Evolutionary conservation across 2,797 vertebrate species (phyloP), one percentile per base, ranked within the genome.

Genomic region (Otolemur crassicaudatus): DNA sequence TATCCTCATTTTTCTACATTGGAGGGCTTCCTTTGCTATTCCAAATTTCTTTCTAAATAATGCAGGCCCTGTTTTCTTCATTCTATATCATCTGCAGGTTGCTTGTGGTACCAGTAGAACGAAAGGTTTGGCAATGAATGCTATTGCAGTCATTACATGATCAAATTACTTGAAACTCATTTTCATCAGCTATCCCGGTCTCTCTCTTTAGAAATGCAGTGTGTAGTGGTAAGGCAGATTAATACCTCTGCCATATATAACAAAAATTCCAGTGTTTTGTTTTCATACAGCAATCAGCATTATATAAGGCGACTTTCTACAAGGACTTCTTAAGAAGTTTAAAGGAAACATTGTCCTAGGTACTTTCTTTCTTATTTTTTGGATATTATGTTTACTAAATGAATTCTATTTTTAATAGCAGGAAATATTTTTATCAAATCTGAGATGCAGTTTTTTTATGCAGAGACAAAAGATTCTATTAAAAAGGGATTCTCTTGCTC

Each of bases 401-500:
- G 31, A 96, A 94, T 94, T 84, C 31, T 92, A 90, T 81, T 25
- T 84, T 29, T 92, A 91, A 84, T 29, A 77, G 72, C 46, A 88
- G 58, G 58, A 87, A 69, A 79, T 23, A 58, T 34, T 83, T 95
- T 93, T 34, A 58, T 65, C 29, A 81, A 72, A 56, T 81, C n/a
- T 70, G 46, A 72, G n/a, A 22, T 31, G 27, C 31, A 60, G 76
- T 27, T 37, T 75, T 87, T 95, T 69, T 82, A 2, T 72, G 3
- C 6, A 75, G 40, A 96, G 70, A 63, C 1, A 67, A 82, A 77
- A 72, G 94, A 90, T 72, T 61, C 80, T 91, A 11, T 70, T 81
- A 56, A 58, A 34, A 34, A 83, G 23, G 7, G 2, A 19, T 77
- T 93, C 19, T 80, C 37, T 77, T 92, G 53, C 27, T 81, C 58